Percentiles rank a stretch among this genome's conserved stretches.
phyloP scores from a whole-genome alignment of 1,140 invertebrate genomes.

The Musca domestica region DNA sequence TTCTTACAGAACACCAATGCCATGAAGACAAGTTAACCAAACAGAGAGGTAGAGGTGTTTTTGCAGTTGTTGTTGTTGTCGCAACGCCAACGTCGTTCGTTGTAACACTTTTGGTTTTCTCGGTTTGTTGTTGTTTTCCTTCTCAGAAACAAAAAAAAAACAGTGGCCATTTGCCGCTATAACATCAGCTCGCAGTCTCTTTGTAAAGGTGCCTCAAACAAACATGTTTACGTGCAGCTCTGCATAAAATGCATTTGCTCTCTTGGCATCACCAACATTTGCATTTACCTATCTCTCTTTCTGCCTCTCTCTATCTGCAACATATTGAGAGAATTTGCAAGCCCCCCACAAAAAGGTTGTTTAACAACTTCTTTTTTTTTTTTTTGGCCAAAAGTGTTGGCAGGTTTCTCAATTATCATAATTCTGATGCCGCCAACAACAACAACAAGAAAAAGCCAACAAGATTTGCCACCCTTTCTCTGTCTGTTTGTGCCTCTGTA shows the following conservation, averaged over 20 bases:
- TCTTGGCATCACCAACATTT: not conserved
- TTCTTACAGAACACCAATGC: slow-evolving; percentile 3
- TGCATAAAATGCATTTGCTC: not conserved
- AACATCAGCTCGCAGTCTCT: no score
- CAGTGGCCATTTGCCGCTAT: no score
- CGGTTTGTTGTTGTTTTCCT: no score
- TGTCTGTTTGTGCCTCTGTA: not conserved
- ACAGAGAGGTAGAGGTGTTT: no score
- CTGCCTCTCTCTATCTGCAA: not conserved
- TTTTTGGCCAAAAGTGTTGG: slow-evolving; percentile 5
- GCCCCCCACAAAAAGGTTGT: not conserved
- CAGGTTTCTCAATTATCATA: slow-evolving; percentile 18
- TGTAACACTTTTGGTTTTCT: no score
- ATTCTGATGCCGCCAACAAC: no score
- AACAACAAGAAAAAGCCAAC: no score
- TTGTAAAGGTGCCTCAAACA: not conserved
- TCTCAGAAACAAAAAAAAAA: no score
- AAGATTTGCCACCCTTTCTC: slow-evolving; percentile 11
- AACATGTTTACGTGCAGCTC: slow-evolving; percentile 7
- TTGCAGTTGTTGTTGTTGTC: no score
- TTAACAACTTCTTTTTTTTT: slow-evolving; percentile 6
- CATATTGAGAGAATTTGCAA: not conserved
- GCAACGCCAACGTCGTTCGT: no score
- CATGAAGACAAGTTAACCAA: no score
- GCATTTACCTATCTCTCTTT: not conserved